These are phyloP conservation scores for Baccha elongata DNA, from an alignment of 2,888 invertebrate species.

Conservation along the genomic window DNA sequence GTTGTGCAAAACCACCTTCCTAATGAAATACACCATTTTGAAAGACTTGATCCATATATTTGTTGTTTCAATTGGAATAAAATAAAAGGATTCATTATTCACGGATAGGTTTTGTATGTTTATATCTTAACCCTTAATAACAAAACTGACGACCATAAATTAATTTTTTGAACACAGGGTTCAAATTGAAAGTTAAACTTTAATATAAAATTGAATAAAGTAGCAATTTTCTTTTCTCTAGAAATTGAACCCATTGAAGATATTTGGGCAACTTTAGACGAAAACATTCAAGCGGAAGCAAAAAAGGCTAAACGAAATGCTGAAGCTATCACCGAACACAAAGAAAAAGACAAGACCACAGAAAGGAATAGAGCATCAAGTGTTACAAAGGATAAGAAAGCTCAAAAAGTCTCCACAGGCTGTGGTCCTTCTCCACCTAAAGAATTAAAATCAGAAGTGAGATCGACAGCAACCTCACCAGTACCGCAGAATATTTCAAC, in stretches of 20 bases:
- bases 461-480: constrained; percentile 91
- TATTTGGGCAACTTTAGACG: constrained; percentile 81
- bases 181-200: too few species aligned
- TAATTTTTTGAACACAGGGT: too few species aligned
- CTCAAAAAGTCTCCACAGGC: constrained; percentile 84
- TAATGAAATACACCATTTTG: constrained; percentile 66
- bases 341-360: neutral
- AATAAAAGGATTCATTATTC: constrained; percentile 31
- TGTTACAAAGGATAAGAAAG: constrained; percentile 32
- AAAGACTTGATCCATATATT: constrained; percentile 53
- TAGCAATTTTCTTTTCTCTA: constrained; percentile 46
- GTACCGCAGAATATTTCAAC: constrained; percentile 94
- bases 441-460: constrained; percentile 79
- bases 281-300: constrained; percentile 81
- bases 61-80: constrained; percentile 64
- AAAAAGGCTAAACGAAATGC: constrained; percentile 76
- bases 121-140: too few species aligned
- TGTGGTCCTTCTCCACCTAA: constrained; percentile 86
- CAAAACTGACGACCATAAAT: too few species aligned
- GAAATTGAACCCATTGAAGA: constrained; percentile 78
- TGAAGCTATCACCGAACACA: constrained; percentile 66
- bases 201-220: too few species aligned
- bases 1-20: constrained; percentile 47
- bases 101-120: neutral
- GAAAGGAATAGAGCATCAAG: neutral